These are phyloP conservation scores for Arctocebus calabarensis DNA, from an alignment of 2,797 vertebrate species.

Conservation along the genomic window DNA sequence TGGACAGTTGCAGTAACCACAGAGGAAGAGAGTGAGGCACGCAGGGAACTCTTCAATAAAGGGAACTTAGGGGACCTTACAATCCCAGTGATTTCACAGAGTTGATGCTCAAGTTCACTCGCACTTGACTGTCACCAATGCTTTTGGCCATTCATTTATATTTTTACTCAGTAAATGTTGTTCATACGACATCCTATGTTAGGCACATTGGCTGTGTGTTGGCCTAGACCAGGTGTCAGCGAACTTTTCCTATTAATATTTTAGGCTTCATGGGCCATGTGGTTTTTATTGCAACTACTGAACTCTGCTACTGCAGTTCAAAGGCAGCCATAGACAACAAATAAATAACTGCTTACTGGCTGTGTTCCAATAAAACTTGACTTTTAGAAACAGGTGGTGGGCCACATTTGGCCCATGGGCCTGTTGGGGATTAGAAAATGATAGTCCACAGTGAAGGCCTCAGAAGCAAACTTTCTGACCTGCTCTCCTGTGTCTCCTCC, in stretches of 20 bases:
- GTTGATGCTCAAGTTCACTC: not conserved
- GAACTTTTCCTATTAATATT: not conserved
- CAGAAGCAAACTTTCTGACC: not conserved
- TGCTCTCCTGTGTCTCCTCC: not conserved
- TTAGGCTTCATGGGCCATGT: not conserved
- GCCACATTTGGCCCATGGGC: not conserved
- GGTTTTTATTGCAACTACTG: not conserved
- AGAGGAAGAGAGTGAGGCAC: not conserved
- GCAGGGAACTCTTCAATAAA: not conserved
- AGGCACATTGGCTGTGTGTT: not conserved
- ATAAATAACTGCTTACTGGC: not conserved
- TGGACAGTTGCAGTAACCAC: not conserved
- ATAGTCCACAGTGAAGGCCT: not conserved
- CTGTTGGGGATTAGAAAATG: not conserved
- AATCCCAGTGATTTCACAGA: not conserved
- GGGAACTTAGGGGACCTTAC: not conserved
- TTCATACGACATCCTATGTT: not conserved
- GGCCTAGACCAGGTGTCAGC: not conserved
- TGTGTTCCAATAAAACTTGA: slow-evolving; percentile 41
- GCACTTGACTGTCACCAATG: not conserved
- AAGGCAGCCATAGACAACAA: not conserved
- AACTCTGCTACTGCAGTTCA: not conserved
- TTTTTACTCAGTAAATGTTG: not conserved
- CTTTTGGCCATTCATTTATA: not conserved
- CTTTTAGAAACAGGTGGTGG: not conserved